Evolutionary conservation across 1,140 invertebrate genomes (phyloP).

Genomic region (Bombus terrestris): DNA sequence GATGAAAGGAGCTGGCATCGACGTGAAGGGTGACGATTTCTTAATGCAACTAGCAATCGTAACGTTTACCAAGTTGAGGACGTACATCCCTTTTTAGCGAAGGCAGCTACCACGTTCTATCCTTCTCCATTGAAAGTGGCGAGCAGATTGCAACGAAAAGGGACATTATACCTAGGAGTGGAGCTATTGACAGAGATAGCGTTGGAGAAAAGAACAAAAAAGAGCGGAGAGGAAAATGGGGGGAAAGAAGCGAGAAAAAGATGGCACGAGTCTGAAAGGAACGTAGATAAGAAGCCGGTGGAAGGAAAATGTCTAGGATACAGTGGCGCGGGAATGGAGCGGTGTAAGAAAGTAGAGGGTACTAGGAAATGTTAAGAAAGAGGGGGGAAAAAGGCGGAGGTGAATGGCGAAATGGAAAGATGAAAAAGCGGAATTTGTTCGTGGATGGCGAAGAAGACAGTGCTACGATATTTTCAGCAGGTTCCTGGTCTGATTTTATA

Average conservation of each 20-base stretch:
- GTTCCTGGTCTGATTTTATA: constrained; percentile 59
- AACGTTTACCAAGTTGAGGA: constrained; percentile 57
- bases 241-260: neutral
- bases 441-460: neutral
- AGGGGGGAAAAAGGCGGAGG: neutral
- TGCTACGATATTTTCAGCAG: constrained; percentile 48
- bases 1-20: constrained; percentile 24
- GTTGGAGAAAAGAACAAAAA: constrained; percentile 35
- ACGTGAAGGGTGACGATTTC: constrained; percentile 34
- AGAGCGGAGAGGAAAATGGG: neutral
- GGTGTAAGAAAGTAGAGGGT: constrained; percentile 15
- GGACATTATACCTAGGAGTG: constrained; percentile 45
- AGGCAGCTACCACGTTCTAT: constrained; percentile 34
- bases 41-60: constrained; percentile 58
- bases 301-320: constrained; percentile 60
- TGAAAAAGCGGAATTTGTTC: constrained; percentile 14
- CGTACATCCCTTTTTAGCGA: constrained; percentile 38
- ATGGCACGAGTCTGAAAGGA: constrained; percentile 49
- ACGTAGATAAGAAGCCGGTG: constrained; percentile 58
- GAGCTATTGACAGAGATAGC: constrained; percentile 55
- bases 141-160: constrained; percentile 72
- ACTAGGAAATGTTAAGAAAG: neutral
- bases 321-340: constrained; percentile 20
- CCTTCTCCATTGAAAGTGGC: constrained; percentile 62
- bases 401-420: neutral